A percentile compares a stretch with the other conserved stretches of the same genome.
These are phyloP conservation scores for Cataglyphis albicans DNA, from an alignment of 2,888 invertebrate genomes.

Conservation along the genomic window DNA sequence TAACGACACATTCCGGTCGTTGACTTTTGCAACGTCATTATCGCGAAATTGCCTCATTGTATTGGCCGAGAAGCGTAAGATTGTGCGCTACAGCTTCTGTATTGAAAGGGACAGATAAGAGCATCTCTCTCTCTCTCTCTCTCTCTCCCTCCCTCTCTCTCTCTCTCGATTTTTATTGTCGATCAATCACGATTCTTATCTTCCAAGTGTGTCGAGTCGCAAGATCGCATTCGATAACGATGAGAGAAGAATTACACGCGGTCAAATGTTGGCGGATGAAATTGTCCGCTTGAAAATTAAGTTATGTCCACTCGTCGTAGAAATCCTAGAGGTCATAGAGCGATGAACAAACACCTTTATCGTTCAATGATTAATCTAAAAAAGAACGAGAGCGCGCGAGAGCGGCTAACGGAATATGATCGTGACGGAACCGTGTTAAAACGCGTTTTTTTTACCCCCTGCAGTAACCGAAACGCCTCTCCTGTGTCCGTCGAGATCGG, in stretches of 20 bases:
- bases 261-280: slow-evolving; percentile 12
- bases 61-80: slow-evolving; percentile 30
- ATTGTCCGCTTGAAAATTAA: slow-evolving; percentile 11
- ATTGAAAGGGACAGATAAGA: slow-evolving; percentile 42
- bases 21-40: slow-evolving; percentile 56
- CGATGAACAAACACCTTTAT: slow-evolving; percentile 38
- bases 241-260: slow-evolving; percentile 49
- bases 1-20: slow-evolving; percentile 52
- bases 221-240: slow-evolving; percentile 48
- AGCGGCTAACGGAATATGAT: slow-evolving; percentile 63
- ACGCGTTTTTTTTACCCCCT: slow-evolving; percentile 77
- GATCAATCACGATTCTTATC: slow-evolving; percentile 57
- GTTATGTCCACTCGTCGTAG: neutral
- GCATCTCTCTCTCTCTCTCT: neutral
- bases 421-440: slow-evolving; percentile 65
- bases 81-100: slow-evolving; percentile 34
- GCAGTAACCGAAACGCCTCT: slow-evolving; percentile 83
- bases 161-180: slow-evolving; percentile 1
- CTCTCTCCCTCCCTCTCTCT: neutral
- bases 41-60: slow-evolving; percentile 54
- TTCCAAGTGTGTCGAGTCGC: slow-evolving; percentile 49
- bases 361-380: slow-evolving; percentile 58
- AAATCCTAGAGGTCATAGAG: neutral
- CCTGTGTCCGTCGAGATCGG: slow-evolving; percentile 79
- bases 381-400: slow-evolving; percentile 42